Evolutionary conservation across 37 sponge, comb jelly and placozoan species (phyloP), one percentile per base, ranked within the genome.

Genomic region (Tethya wilhelma): DNA sequence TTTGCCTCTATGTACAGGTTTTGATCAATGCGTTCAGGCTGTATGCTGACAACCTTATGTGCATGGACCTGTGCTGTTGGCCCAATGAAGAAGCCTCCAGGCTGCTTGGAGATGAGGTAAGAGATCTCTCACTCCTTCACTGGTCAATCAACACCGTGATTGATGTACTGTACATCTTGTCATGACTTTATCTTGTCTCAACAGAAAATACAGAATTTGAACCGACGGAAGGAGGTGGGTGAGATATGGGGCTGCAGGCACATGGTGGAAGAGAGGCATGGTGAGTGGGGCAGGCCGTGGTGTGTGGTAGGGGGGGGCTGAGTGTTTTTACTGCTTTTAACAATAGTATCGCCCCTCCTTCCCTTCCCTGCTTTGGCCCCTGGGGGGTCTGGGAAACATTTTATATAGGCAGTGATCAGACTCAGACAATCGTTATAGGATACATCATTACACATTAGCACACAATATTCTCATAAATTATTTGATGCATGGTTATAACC

Each of bases 231-330:
- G 44, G 89, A 87, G 12, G 30, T 41, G 19, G 72, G 46, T 9
- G 85, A 87, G 75, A 87, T 92, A 20, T 92, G 93, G 93, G 93
- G 93, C 0, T 92, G 93, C 26, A 32, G 93, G 34, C 93, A 92
- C 72, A 76, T 74, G 38, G 81, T 87, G 29, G 93, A 87, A 55
- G 82, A 63, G 14, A 80, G 55, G 44, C 43, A 69, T 55, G 91
- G 91, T 90, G 59, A 29, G 68, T 39, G n/a, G n/a, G n/a, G n/a
- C n/a, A n/a, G n/a, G n/a, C n/a, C n/a, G n/a, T n/a, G n/a, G n/a
- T n/a, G n/a, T n/a, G n/a, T n/a, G n/a, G n/a, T n/a, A n/a, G n/a
- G n/a, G n/a, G n/a, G n/a, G n/a, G n/a, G n/a, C n/a, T n/a, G n/a
- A n/a, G n/a, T n/a, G n/a, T 28, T 49, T 59, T 36, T 60, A 74